Evolutionary conservation across 2,113 vertebrate species (phyloP).

Genomic region (Mustelus asterias): DNA sequence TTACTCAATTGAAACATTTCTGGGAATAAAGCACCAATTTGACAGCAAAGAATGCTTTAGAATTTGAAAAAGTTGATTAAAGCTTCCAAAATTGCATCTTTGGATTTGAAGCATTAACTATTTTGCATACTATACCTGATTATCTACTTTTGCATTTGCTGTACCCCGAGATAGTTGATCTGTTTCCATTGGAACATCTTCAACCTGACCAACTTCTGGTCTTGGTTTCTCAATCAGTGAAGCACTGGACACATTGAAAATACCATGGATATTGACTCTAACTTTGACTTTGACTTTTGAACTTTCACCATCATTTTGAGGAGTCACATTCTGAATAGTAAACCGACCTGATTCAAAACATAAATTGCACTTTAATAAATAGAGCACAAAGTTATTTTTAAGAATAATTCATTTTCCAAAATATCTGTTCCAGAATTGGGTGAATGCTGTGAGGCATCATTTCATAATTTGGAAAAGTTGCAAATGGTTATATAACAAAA

Average conservation of each 20-base stretch:
- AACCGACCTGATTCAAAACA: slow-evolving; percentile 65
- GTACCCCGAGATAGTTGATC: slow-evolving; percentile 63
- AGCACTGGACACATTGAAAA: slow-evolving; percentile 84
- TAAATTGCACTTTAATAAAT: not conserved
- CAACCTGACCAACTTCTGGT: slow-evolving; percentile 60
- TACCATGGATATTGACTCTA: slow-evolving; percentile 81
- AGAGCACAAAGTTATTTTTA: not conserved
- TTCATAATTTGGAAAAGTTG: not conserved
- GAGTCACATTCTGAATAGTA: slow-evolving; percentile 79
- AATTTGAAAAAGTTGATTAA: not conserved
- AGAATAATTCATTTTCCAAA: not conserved
- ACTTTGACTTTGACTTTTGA: slow-evolving; percentile 95
- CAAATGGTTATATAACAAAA: not conserved
- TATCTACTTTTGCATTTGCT: slow-evolving; percentile 71
- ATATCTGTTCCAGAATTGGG: not conserved
- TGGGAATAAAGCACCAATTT: not conserved
- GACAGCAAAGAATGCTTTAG: not conserved
- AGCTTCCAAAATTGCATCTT: not conserved
- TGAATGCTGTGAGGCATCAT: not conserved
- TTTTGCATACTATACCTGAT: slow-evolving; percentile 60
- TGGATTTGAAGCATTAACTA: not conserved
- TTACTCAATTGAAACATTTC: not conserved
- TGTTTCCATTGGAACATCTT: slow-evolving; percentile 73
- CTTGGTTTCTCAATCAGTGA: slow-evolving; percentile 83
- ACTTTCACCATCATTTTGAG: slow-evolving; percentile 81